These are phyloP conservation scores for Anolis carolinensis DNA, from an alignment of 2,113 vertebrate species.

Conservation along the genomic window DNA sequence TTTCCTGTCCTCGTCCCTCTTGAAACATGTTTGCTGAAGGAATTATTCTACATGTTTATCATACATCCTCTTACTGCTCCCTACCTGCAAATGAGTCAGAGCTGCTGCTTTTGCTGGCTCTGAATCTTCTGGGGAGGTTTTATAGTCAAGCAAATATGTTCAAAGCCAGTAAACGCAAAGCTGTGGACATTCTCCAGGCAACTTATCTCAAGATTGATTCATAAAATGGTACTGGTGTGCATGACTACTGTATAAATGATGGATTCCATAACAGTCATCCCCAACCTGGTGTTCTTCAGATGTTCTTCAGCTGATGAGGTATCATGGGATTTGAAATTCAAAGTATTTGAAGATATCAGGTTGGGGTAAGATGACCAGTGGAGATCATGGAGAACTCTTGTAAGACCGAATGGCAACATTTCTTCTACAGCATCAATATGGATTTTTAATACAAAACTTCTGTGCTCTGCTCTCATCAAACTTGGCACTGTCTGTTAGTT, in stretches of 20 bases:
- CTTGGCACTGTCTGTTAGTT: background rate
- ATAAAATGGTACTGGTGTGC: background rate
- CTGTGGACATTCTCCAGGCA: background rate
- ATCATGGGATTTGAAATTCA: too few species aligned
- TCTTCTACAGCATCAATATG: background rate
- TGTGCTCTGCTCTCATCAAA: background rate
- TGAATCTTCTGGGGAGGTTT: background rate
- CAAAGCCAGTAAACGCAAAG: background rate
- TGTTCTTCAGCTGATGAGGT: background rate
- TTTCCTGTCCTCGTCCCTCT: background rate
- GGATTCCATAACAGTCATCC: background rate
- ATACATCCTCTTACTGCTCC: background rate
- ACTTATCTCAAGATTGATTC: background rate
- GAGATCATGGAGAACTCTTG: background rate
- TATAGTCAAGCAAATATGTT: background rate
- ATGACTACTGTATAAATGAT: background rate
- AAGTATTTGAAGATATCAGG: background rate
- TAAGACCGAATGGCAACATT: background rate
- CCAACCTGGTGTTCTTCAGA: background rate
- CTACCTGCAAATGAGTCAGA: background rate
- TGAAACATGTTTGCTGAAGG: slow-evolving; percentile 2
- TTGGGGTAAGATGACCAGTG: background rate
- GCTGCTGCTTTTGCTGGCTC: background rate
- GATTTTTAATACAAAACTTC: background rate
- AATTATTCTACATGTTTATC: background rate